Conservation (phyloP, 92 coral and sea anemone genomes). For the Porites evermanni region DNA sequence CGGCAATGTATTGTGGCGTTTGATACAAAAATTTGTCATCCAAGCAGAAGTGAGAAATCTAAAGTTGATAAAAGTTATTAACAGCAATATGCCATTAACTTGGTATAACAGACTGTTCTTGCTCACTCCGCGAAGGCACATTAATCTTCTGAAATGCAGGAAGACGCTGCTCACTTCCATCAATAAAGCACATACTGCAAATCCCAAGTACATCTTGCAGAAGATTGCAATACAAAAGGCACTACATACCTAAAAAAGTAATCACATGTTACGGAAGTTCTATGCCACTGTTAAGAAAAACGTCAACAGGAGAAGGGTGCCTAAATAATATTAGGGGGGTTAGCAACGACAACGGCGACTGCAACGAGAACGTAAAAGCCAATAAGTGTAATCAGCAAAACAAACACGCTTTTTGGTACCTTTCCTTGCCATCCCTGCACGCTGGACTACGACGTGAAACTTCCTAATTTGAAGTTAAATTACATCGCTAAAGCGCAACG, state of each 20-base stretch:
- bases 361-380: too few relatives aligned
- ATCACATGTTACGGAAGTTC: neutral
- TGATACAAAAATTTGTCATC: slow-evolving; percentile 77
- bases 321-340: too few relatives aligned
- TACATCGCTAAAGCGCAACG: too few relatives aligned
- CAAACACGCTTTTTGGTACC: too few relatives aligned
- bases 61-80: slow-evolving; percentile 77
- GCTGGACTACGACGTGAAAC: too few relatives aligned
- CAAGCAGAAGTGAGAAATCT: slow-evolving; percentile 83
- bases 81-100: slow-evolving; percentile 69
- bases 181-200: slow-evolving; percentile 77
- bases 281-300: too few relatives aligned
- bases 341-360: too few relatives aligned
- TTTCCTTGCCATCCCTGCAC: too few relatives aligned
- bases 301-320: too few relatives aligned
- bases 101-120: slow-evolving; percentile 60
- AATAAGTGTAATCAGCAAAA: too few relatives aligned
- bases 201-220: slow-evolving; percentile 64
- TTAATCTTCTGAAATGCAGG: slow-evolving; percentile 76
- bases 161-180: slow-evolving; percentile 94
- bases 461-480: too few relatives aligned
- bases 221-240: slow-evolving; percentile 74
- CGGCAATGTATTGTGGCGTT: slow-evolving; percentile 62
- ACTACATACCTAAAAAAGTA: slow-evolving; percentile 68
- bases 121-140: slow-evolving; percentile 73